These are phyloP conservation scores for Poecilia wingei DNA, from an alignment of 2,797 vertebrate species.

Conservation along the genomic window DNA sequence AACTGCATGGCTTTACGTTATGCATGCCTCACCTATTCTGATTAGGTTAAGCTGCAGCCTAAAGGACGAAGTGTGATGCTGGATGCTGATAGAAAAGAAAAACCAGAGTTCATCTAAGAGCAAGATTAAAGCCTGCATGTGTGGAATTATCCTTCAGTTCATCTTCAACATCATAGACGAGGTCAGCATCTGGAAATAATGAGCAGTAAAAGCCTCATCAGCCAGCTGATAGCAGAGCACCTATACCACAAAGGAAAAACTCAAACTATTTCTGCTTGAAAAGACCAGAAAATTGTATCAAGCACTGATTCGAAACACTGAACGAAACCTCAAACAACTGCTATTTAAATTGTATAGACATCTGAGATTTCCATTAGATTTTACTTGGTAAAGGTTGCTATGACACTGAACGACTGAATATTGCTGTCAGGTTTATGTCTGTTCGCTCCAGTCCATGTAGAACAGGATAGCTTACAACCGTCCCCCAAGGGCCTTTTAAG, in stretches of 20 bases:
- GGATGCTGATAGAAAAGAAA: background rate
- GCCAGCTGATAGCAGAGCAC: background rate
- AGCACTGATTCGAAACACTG: background rate
- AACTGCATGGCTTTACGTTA: background rate
- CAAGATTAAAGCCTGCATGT: background rate
- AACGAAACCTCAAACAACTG: background rate
- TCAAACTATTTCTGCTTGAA: background rate
- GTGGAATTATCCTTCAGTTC: background rate
- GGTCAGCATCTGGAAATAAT: constrained; percentile 7
- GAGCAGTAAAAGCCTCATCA: background rate
- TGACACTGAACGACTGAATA: background rate
- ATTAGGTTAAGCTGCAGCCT: background rate
- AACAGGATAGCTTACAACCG: background rate
- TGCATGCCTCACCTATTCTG: no score
- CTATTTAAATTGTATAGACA: background rate
- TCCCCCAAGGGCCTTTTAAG: background rate
- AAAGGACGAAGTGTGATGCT: background rate
- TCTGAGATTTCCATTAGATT: background rate
- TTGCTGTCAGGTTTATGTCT: background rate
- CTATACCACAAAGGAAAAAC: background rate
- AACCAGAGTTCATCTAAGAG: background rate
- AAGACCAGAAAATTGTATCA: background rate
- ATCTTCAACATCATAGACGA: background rate
- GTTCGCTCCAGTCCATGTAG: background rate
- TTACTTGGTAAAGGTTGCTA: background rate